Conservation (phyloP, 2,888 invertebrate genomes). For the Achlya flavicornis region DNA sequence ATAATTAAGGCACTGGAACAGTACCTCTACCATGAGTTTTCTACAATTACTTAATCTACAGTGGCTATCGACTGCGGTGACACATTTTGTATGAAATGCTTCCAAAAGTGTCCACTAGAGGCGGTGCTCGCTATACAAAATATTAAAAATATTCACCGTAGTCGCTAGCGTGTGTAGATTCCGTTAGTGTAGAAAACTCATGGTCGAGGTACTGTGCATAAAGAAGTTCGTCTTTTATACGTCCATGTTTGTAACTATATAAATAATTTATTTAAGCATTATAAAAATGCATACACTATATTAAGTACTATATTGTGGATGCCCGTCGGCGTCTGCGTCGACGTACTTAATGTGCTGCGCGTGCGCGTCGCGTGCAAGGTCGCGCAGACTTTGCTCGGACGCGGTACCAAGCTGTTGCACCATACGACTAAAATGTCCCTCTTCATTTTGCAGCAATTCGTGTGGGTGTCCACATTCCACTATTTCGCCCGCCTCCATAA, state of each 20-base stretch:
- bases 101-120: no score
- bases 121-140: no score
- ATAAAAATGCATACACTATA: neutral
- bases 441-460: conserved; percentile 80
- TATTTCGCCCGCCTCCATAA: conserved; percentile 85
- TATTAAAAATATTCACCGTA: no score
- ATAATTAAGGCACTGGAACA: neutral
- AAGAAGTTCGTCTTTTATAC: neutral
- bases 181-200: no score
- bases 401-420: conserved; percentile 85
- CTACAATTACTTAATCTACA: no score
- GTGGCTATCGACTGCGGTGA: no score
- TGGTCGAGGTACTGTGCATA: no score
- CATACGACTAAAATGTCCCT: conserved; percentile 85
- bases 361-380: conserved; percentile 67
- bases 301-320: conserved; percentile 33
- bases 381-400: conserved; percentile 72
- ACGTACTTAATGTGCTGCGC: conserved; percentile 71
- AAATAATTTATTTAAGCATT: no score
- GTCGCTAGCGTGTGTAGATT: no score
- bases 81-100: no score
- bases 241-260: no score
- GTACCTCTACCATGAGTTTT: no score
- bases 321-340: conserved; percentile 63
- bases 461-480: conserved; percentile 90